Evolutionary conservation across 2,797 vertebrate genomes (phyloP).

Genomic region (Anabas testudineus): DNA sequence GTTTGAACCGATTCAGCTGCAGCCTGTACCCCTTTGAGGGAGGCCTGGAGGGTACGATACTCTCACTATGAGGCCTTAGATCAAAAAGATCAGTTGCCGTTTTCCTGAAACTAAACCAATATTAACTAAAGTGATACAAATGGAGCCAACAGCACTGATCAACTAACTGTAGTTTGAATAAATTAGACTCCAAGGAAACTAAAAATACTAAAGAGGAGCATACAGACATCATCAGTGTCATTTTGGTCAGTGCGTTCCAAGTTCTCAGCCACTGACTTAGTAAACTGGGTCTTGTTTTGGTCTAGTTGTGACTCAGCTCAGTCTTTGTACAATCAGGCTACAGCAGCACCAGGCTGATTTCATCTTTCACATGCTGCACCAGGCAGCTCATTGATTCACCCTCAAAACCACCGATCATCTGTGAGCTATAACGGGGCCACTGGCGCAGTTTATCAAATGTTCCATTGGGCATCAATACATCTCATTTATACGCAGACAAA

Average conservation of each 20-base stretch:
- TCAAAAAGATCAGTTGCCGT: no score
- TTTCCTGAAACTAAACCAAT: no score
- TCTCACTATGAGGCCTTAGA: no score
- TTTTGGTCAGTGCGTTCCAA: no score
- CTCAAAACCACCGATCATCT: constrained; percentile 1
- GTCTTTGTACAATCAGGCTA: constrained; percentile 2
- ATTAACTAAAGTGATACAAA: no score
- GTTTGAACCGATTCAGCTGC: neutral
- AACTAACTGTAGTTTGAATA: neutral
- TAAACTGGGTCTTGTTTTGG: neutral
- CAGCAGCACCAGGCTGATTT: constrained; percentile 33
- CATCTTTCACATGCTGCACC: constrained; percentile 29
- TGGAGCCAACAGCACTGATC: no score
- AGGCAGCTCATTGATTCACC: constrained; percentile 24
- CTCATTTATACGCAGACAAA: constrained; percentile 59
- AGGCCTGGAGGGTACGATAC: no score
- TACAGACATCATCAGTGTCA: neutral
- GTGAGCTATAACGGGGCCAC: neutral
- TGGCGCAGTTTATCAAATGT: neutral
- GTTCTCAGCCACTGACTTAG: neutral
- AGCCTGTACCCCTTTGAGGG: neutral
- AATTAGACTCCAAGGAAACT: no score
- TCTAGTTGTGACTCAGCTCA: constrained; percentile 21
- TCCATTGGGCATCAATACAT: constrained; percentile 43
- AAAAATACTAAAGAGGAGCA: neutral